Conservation (phyloP, 2,888 invertebrate species). For the Plemyria rubiginata region DNA sequence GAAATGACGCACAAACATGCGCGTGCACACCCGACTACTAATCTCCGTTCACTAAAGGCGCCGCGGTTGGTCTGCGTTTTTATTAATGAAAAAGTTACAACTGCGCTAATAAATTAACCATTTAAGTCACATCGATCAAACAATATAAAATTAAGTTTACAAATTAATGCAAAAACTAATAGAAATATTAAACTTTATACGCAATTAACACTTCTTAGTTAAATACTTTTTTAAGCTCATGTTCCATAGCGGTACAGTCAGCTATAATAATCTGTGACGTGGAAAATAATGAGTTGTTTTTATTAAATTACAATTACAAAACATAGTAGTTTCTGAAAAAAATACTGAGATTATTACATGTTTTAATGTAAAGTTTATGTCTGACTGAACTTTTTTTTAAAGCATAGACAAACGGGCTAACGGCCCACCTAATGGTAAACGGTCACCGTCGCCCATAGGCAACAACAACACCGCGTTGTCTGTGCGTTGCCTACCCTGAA, state of each 20-base stretch:
- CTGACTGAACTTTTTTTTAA: too few species aligned
- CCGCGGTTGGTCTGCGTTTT: conserved; percentile 14
- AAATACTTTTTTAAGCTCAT: background rate
- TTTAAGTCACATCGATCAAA: conserved; percentile 31
- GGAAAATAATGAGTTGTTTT: too few species aligned
- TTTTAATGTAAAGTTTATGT: too few species aligned
- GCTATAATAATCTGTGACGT: background rate
- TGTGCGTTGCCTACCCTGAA: too few species aligned
- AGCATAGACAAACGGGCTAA: too few species aligned
- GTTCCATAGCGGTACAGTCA: background rate
- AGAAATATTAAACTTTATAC: background rate
- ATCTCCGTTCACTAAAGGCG: conserved; percentile 27
- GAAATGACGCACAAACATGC: background rate
- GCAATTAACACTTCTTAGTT: background rate
- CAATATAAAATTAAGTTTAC: conserved; percentile 18
- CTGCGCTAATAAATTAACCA: conserved; percentile 6
- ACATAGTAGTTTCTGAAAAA: too few species aligned
- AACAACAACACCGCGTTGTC: too few species aligned
- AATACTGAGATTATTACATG: too few species aligned
- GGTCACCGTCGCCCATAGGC: too few species aligned
- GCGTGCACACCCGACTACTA: conserved; percentile 25
- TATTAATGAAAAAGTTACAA: conserved; percentile 9
- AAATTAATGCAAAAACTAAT: background rate
- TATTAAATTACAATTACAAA: too few species aligned
- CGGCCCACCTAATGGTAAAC: too few species aligned